phyloP scores from a whole-genome alignment of 2,888 invertebrate species.

The Volucella zonaria region DNA sequence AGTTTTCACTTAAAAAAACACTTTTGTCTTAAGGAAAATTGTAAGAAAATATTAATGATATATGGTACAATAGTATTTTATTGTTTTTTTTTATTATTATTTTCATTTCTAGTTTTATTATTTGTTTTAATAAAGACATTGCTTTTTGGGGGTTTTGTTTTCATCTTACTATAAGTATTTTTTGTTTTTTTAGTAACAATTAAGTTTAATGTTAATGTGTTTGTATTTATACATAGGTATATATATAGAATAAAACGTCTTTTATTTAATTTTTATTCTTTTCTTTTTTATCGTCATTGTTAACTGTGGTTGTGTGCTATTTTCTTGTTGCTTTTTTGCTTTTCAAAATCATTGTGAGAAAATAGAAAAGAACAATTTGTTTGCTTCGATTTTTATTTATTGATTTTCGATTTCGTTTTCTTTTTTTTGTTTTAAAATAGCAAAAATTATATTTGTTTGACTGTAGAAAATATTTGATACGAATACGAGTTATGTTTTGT shows the following conservation, averaged over 20 bases:
- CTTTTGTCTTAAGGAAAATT: slow-evolving; percentile 31
- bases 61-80: slow-evolving; percentile 54
- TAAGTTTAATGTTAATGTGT: slow-evolving; percentile 15
- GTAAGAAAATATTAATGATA: slow-evolving; percentile 60
- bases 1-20: too few species aligned
- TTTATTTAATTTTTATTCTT: slow-evolving; percentile 16
- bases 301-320: slow-evolving; percentile 61
- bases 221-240: slow-evolving; percentile 36
- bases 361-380: slow-evolving; percentile 37
- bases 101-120: slow-evolving; percentile 20
- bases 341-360: slow-evolving; percentile 37
- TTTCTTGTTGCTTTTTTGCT: slow-evolving; percentile 16
- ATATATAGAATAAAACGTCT: slow-evolving; percentile 24
- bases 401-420: background rate
- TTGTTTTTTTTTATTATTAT: background rate
- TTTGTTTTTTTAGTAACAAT: slow-evolving; percentile 32
- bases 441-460: slow-evolving; percentile 22
- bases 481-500: background rate
- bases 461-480: slow-evolving; percentile 29
- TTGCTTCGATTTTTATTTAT: too few species aligned
- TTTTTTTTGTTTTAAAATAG: too few species aligned
- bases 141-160: slow-evolving; percentile 55
- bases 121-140: slow-evolving; percentile 61
- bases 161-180: slow-evolving; percentile 17
- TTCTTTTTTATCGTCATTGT: slow-evolving; percentile 52